phyloP scores from a whole-genome alignment of 2,888 invertebrate species.

The Acleris emargana region DNA sequence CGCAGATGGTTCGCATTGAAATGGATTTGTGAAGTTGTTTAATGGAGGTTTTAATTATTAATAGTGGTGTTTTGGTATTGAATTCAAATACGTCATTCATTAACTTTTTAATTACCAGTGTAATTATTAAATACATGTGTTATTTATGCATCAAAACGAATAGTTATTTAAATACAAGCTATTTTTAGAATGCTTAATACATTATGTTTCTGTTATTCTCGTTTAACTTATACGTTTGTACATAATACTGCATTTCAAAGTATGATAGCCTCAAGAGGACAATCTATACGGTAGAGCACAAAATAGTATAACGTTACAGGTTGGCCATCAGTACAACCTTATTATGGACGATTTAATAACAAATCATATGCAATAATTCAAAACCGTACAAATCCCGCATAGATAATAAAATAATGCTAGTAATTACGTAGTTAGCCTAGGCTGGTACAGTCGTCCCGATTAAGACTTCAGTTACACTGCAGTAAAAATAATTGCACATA shows the following conservation, averaged over 20 bases:
- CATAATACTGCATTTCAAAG: background rate
- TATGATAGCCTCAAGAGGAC: background rate
- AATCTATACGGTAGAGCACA: slow-evolving; percentile 14
- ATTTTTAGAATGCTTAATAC: background rate
- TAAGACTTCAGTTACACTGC: slow-evolving; percentile 22
- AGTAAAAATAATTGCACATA: slow-evolving; percentile 19
- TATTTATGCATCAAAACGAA: slow-evolving; percentile 18
- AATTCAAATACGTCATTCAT: slow-evolving; percentile 3
- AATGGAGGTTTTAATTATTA: slow-evolving; percentile 23
- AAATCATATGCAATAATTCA: slow-evolving; percentile 32
- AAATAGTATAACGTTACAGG: slow-evolving; percentile 12
- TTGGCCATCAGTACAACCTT: slow-evolving; percentile 5
- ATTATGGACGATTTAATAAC: slow-evolving; percentile 32
- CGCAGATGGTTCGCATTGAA: slow-evolving; percentile 27
- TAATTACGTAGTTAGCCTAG: slow-evolving; percentile 32
- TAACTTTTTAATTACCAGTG: slow-evolving; percentile 25
- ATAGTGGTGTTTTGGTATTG: slow-evolving; percentile 13
- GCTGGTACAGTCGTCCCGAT: slow-evolving; percentile 24
- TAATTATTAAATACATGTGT: slow-evolving; percentile 18
- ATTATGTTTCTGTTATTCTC: background rate
- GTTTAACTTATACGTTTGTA: background rate
- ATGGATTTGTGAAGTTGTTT: slow-evolving; percentile 27
- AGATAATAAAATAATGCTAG: slow-evolving; percentile 35
- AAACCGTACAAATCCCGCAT: slow-evolving; percentile 24
- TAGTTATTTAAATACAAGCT: slow-evolving; percentile 6